A percentile compares a stretch with the other conserved stretches of the same genome.
Evolutionary conservation across 2,113 vertebrate species (phyloP).

Genomic region (Prionailurus bengalensis): DNA sequence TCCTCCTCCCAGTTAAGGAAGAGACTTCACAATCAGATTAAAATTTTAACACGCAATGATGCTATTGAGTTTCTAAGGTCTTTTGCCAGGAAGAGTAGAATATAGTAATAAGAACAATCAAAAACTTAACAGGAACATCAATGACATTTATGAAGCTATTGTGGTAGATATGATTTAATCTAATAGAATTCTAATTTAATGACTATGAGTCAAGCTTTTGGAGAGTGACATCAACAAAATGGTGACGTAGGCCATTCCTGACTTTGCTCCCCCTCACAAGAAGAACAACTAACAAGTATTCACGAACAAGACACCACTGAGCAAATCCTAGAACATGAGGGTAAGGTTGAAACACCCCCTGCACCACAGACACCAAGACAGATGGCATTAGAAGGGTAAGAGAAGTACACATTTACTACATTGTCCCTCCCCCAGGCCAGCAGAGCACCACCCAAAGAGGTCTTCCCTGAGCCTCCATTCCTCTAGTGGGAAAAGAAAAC

Average conservation of each 20-base stretch:
- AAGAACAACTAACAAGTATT: background rate
- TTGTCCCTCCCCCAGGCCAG: background rate
- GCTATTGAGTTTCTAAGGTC: background rate
- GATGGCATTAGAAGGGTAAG: background rate
- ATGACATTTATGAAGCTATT: background rate
- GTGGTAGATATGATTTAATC: background rate
- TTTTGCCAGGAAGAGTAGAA: background rate
- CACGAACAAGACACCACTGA: background rate
- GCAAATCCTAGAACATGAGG: background rate
- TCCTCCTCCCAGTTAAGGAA: background rate
- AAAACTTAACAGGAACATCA: background rate
- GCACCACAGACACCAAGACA: background rate
- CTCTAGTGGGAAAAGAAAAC: background rate
- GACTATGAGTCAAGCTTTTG: background rate
- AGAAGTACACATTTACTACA: background rate
- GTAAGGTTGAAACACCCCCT: background rate
- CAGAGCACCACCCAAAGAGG: background rate
- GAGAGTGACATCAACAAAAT: background rate
- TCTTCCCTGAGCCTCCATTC: background rate
- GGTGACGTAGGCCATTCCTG: background rate
- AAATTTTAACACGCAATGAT: background rate
- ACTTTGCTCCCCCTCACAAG: background rate
- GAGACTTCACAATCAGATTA: conserved; percentile 27
- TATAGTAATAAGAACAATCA: background rate
- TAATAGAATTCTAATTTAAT: conserved; percentile 5